phyloP scores from a whole-genome alignment of 2,888 invertebrate genomes.

The Drosophila meridionalis region DNA sequence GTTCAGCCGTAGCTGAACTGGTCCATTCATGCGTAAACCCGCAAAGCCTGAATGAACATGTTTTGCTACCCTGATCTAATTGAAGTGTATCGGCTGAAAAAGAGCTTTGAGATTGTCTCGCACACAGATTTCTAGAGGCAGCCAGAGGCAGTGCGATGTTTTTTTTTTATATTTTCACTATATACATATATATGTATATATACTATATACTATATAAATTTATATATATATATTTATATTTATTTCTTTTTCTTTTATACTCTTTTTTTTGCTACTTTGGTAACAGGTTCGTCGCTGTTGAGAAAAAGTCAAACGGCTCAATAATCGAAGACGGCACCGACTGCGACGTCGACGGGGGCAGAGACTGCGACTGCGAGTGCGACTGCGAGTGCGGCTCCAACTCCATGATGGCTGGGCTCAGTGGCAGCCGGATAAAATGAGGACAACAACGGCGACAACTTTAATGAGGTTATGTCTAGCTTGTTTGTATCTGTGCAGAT shows the following conservation, averaged over 20 bases:
- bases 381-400: constrained; percentile 15
- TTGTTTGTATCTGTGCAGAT: constrained; percentile 40
- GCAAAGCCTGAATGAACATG: constrained; percentile 23
- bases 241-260: constrained; percentile 29
- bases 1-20: constrained; percentile 8
- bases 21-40: constrained; percentile 21
- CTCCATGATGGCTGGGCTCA: constrained; percentile 35
- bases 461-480: constrained; percentile 76
- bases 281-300: constrained; percentile 66
- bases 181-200: constrained; percentile 7
- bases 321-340: constrained; percentile 66
- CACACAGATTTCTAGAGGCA: constrained; percentile 65
- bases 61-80: constrained; percentile 38
- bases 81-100: constrained; percentile 42
- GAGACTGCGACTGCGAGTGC: background rate
- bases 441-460: constrained; percentile 76
- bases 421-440: constrained; percentile 69
- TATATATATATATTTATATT: constrained; percentile 26
- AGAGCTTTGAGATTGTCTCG: constrained; percentile 46
- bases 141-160: constrained; percentile 39
- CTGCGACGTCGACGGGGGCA: constrained; percentile 26
- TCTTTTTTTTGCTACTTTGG: constrained; percentile 60
- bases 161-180: constrained; percentile 18
- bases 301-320: constrained; percentile 76
- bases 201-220: constrained; percentile 24